Evolutionary conservation across 2,888 invertebrate species (phyloP).

Genomic region (Himalopsyche japonica): DNA sequence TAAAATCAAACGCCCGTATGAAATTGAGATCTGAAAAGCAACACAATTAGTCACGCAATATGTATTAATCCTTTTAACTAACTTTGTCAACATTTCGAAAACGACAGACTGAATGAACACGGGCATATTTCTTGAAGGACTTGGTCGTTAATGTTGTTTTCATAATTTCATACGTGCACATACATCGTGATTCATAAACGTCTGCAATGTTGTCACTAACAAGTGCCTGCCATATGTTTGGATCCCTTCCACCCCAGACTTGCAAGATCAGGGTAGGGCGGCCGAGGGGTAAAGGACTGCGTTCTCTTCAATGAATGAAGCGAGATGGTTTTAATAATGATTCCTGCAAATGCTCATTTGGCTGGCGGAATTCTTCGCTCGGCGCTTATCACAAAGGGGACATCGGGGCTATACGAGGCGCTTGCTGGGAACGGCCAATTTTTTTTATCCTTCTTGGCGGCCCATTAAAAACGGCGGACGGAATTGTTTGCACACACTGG

Average conservation of each 20-base stretch:
- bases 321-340: neutral
- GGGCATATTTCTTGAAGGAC: too few species aligned
- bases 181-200: too few species aligned
- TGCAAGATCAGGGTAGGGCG: neutral
- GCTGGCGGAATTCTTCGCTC: slow-evolving; percentile 14
- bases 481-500: neutral
- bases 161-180: too few species aligned
- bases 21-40: too few species aligned
- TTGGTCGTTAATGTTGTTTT: too few species aligned
- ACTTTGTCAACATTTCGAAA: too few species aligned
- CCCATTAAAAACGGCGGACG: slow-evolving; percentile 3
- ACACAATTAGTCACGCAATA: too few species aligned
- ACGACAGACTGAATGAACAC: too few species aligned
- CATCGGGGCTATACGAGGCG: slow-evolving; percentile 20
- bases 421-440: neutral
- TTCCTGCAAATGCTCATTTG: slow-evolving; percentile 11
- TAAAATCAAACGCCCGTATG: too few species aligned
- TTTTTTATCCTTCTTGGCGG: slow-evolving; percentile 7
- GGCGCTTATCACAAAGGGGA: slow-evolving; percentile 22
- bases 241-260: slow-evolving; percentile 4
- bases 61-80: too few species aligned
- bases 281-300: neutral
- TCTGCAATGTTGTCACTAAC: neutral
- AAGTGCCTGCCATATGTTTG: neutral
- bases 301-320: neutral